Conservation (phyloP, 1,140 invertebrate genomes). For the Pseudomyrmex flavicornis region DNA sequence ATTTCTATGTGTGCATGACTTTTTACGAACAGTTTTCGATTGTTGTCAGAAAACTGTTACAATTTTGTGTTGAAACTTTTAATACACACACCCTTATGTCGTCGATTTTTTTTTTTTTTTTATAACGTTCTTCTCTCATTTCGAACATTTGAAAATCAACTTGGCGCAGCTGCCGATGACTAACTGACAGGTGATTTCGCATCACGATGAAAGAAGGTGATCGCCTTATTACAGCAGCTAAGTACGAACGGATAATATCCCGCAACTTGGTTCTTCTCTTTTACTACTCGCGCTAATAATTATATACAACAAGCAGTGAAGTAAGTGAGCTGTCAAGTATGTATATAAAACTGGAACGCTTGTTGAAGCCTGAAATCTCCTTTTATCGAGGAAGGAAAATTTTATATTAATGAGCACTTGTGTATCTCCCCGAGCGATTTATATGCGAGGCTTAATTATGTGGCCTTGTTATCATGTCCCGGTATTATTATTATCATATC, state of each 20-base stretch:
- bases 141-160: conserved; percentile 40
- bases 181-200: conserved; percentile 71
- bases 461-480: not conserved
- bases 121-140: conserved; percentile 32
- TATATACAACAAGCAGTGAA: conserved; percentile 46
- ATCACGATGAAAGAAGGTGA: conserved; percentile 64
- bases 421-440: conserved; percentile 29
- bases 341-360: conserved; percentile 44
- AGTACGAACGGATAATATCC: conserved; percentile 46
- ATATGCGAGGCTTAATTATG: not conserved
- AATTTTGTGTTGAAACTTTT: no score
- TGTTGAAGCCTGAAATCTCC: conserved; percentile 40
- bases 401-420: not conserved
- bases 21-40: no score
- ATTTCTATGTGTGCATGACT: no score
- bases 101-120: no score
- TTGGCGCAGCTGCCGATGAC: conserved; percentile 67
- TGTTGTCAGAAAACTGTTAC: no score
- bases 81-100: no score
- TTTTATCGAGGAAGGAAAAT: conserved; percentile 18
- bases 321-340: conserved; percentile 54
- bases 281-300: conserved; percentile 45
- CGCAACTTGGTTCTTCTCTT: conserved; percentile 37
- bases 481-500: conserved; percentile 13
- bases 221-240: conserved; percentile 70